These are phyloP conservation scores for Bufotes viridis DNA, from an alignment of 2,797 vertebrate species.

Conservation along the genomic window DNA sequence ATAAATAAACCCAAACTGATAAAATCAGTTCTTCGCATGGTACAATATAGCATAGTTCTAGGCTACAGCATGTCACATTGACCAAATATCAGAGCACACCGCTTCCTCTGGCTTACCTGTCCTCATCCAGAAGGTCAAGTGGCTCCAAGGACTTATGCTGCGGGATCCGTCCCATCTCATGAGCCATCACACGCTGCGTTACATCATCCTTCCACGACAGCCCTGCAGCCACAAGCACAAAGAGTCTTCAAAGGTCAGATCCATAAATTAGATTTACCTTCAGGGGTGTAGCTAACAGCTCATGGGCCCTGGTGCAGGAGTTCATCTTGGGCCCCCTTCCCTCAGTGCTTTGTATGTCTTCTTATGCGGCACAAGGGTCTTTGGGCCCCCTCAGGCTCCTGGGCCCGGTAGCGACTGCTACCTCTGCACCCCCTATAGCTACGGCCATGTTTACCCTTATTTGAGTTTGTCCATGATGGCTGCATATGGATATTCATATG, in stretches of 20 bases:
- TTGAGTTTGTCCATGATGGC: background rate
- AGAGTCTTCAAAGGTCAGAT: background rate
- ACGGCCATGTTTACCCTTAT: too few relatives aligned
- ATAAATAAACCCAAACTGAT: too few relatives aligned
- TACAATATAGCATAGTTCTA: background rate
- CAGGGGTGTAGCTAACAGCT: too few relatives aligned
- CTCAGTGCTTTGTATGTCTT: too few relatives aligned
- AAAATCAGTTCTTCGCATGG: too few relatives aligned
- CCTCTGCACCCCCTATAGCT: too few relatives aligned
- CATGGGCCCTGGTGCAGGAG: too few relatives aligned
- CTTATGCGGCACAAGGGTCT: too few relatives aligned
- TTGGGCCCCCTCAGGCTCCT: too few relatives aligned
- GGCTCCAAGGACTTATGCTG: constrained; percentile 72
- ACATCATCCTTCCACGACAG: constrained; percentile 94
- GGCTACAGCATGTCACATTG: background rate
- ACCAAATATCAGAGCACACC: background rate
- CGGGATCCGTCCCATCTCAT: constrained; percentile 93
- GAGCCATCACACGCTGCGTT: constrained; percentile 93
- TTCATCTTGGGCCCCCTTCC: too few relatives aligned
- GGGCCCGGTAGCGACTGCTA: too few relatives aligned
- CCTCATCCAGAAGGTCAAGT: constrained; percentile 65
- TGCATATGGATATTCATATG: background rate
- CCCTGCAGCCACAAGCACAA: constrained; percentile 72
- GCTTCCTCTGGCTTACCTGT: constrained; percentile 71
- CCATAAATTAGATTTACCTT: background rate